These are phyloP conservation scores for Cyanoderma ruficeps DNA, from an alignment of 2,113 vertebrate genomes.

Conservation along the genomic window DNA sequence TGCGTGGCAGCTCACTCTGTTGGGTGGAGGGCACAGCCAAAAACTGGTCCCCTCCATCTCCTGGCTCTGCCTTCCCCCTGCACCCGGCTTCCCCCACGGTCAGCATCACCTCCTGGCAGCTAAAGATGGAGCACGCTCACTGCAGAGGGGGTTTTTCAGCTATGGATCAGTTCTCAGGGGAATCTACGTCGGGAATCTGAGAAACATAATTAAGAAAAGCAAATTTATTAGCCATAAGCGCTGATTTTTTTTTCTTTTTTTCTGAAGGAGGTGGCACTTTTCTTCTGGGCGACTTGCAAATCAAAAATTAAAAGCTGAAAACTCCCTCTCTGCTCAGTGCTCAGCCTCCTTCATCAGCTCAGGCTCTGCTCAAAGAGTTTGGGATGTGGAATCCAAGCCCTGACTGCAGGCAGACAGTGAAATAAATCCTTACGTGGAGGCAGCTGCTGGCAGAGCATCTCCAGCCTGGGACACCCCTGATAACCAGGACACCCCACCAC, in stretches of 20 bases:
- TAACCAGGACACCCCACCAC: not conserved
- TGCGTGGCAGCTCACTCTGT: not conserved
- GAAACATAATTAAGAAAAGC: not conserved
- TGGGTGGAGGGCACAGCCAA: rapidly evolving
- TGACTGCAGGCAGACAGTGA: rapidly evolving
- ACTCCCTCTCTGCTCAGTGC: not conserved
- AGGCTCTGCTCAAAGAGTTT: not conserved
- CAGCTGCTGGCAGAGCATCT: not conserved
- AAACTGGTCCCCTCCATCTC: not conserved
- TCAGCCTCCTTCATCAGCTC: not conserved
- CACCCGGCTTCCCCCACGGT: rapidly evolving
- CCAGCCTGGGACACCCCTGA: not conserved
- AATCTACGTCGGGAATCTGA: not conserved
- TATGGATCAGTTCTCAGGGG: not conserved
- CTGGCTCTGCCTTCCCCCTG: not conserved
- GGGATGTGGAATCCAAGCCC: not conserved
- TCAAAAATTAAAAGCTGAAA: not conserved
- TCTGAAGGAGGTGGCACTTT: not conserved
- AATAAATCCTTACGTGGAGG: not conserved
- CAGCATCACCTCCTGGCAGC: not conserved
- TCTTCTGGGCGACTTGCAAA: not conserved
- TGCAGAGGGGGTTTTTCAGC: not conserved
- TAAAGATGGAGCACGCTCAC: not conserved
- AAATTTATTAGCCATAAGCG: not conserved
- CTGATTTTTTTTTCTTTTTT: not conserved